phyloP scores from a whole-genome alignment of 2,888 invertebrate genomes.

The Beris morrisii region DNA sequence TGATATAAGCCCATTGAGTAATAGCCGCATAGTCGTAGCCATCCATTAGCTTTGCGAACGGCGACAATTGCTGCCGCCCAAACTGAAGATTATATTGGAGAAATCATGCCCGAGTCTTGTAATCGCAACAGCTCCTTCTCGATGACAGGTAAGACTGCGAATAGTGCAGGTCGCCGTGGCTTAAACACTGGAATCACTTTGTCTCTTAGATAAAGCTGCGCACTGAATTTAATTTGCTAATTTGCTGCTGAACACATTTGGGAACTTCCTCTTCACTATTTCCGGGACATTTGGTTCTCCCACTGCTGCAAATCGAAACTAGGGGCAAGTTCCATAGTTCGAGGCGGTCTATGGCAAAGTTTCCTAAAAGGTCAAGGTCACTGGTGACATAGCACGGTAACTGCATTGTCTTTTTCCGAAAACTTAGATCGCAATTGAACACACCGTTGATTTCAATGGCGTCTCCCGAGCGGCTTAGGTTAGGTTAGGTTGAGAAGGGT shows the following conservation, averaged over 20 bases:
- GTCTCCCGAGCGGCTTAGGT: too few species aligned
- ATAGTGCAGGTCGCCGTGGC: too few species aligned
- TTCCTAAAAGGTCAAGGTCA: too few species aligned
- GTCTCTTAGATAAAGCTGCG: slow-evolving; percentile 4
- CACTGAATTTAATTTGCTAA: slow-evolving; percentile 1
- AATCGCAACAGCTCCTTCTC: background rate
- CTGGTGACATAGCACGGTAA: too few species aligned
- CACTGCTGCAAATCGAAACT: background rate
- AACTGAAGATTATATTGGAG: background rate
- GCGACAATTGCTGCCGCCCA: slow-evolving; percentile 41
- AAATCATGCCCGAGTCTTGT: background rate
- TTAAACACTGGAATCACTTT: slow-evolving; percentile 22
- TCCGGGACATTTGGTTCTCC: background rate
- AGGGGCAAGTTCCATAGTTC: background rate
- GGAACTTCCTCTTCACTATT: background rate
- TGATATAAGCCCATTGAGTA: slow-evolving; percentile 41
- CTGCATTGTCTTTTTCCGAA: too few species aligned
- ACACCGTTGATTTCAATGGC: too few species aligned
- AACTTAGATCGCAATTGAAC: too few species aligned
- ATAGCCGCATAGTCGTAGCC: slow-evolving; percentile 40
- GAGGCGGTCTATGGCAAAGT: too few species aligned
- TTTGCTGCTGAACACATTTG: background rate
- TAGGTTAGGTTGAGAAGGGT: too few species aligned
- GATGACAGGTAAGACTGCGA: background rate
- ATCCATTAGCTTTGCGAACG: slow-evolving; percentile 37